Evolutionary conservation across 2,888 invertebrate species (phyloP), one percentile per base, ranked within the genome.

Genomic region (Romanomermis culicivorax): DNA sequence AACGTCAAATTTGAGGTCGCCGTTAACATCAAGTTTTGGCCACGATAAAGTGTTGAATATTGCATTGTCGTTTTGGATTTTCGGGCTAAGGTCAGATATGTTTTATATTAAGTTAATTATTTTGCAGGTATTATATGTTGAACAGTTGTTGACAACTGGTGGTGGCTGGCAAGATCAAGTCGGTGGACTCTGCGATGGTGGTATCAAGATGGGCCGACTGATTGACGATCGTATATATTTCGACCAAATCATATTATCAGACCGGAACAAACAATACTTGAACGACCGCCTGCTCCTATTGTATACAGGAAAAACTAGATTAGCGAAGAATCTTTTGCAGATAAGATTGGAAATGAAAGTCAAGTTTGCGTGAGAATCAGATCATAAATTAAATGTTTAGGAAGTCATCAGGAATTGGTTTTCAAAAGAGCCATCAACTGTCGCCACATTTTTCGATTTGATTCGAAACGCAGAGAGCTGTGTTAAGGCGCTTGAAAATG

Each of bases 131-230:
- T 61, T 75, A 17, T 68, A 70, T 58, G 64, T 75, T 29, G 76
- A 76, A 59, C 75, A 76, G 61, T 60, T 75, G 59, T 62, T 76
- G 61, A 76, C 75, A 1, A 74, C 75, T 4, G 76, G 76, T 2
- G 76, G 76, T 1, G 76, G 76, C 1, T 77, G 76, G 76, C 76
- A 76, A 64, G 76, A 76, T 62, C 74, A 74, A 63, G 70, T 75
- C 1, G 75, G 75, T 23, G 74, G 74, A 1, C 60, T 76, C 14
- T 49, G 50, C 50, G 62, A 66, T 36, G 75, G 74, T 1, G 75
- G 74, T 1, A 59, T 74, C 29, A 72, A 71, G 54, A 61, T 71
- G 30, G 72, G 72, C 17, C 61, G 64, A 36, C 71, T 58, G 26
- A 30, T 17, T 71, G 0, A 60, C 60, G 42, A 62, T 66, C 2